Conservation (phyloP, 2,797 vertebrate species). For the Telmatherina bonti region DNA sequence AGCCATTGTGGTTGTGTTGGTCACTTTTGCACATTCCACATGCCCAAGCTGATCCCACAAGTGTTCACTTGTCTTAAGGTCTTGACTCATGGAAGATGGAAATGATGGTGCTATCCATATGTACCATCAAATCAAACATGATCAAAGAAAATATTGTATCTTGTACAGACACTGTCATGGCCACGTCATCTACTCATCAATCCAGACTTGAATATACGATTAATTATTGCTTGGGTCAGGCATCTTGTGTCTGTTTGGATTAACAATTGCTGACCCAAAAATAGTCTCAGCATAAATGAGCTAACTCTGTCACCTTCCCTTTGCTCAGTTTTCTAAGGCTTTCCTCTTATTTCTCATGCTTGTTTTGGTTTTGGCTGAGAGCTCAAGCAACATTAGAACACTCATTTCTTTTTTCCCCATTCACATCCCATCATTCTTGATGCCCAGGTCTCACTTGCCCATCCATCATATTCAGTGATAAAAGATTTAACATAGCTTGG, state of each 20-base stretch:
- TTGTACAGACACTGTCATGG: not conserved
- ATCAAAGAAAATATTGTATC: not conserved
- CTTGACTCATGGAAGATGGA: not conserved
- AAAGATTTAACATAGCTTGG: slow-evolving; percentile 51
- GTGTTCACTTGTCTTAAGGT: not conserved
- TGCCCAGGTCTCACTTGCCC: slow-evolving; percentile 28
- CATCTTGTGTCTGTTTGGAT: not conserved
- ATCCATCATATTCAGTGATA: slow-evolving; percentile 50
- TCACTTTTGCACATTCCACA: not conserved
- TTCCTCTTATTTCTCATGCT: not conserved
- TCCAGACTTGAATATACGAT: no score
- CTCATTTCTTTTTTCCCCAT: not conserved
- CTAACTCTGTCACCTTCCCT: not conserved
- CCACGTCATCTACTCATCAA: no score
- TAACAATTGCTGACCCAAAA: slow-evolving; percentile 4
- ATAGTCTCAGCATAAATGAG: slow-evolving; percentile 1
- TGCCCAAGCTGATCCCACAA: not conserved
- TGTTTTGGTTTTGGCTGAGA: slow-evolving; percentile 7
- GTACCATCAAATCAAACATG: not conserved
- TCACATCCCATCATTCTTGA: slow-evolving; percentile 9
- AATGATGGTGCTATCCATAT: no score
- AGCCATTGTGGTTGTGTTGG: no score
- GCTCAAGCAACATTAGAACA: not conserved
- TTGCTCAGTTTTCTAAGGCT: not conserved
- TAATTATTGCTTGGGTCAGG: no score